Percentiles rank a stretch among this genome's conserved stretches.
phyloP scores from a whole-genome alignment of 2,113 vertebrate species.

The Diadophis punctatus region DNA sequence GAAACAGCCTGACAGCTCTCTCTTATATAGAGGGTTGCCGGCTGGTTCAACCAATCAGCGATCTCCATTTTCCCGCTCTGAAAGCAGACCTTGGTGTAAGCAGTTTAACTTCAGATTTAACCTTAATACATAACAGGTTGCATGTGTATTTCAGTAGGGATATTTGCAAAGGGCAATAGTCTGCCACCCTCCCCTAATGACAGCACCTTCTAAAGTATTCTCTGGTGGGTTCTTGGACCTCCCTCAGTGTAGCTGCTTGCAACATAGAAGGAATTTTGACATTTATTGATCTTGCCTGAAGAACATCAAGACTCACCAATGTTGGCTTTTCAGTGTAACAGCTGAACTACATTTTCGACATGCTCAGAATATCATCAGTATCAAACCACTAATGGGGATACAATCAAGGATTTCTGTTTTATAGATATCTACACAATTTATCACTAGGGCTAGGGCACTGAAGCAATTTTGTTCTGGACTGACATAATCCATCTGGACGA shows the following conservation, averaged over 20 bases:
- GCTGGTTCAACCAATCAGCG: too few relatives aligned
- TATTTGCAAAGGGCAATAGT: background rate
- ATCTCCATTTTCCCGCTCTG: too few relatives aligned
- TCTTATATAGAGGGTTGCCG: too few relatives aligned
- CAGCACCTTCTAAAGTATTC: background rate
- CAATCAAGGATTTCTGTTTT: background rate
- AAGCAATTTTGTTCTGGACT: background rate
- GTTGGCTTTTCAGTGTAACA: background rate
- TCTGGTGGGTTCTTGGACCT: background rate
- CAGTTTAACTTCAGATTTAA: too few relatives aligned
- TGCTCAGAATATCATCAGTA: background rate
- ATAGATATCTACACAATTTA: background rate
- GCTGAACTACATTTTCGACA: background rate
- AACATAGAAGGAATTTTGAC: background rate
- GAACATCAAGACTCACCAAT: background rate
- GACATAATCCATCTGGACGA: background rate
- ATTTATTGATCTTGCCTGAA: background rate
- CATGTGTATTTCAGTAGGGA: slow-evolving; percentile 9
- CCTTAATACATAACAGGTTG: too few relatives aligned
- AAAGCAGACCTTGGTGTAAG: too few relatives aligned
- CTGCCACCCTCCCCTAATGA: background rate
- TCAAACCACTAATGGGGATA: background rate
- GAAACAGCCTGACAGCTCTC: too few relatives aligned
- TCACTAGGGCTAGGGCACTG: background rate
- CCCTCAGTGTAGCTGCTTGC: background rate